Evolutionary conservation across 35 echinoderm and acorn worm genomes (phyloP).

Genomic region (Anneissia japonica): DNA sequence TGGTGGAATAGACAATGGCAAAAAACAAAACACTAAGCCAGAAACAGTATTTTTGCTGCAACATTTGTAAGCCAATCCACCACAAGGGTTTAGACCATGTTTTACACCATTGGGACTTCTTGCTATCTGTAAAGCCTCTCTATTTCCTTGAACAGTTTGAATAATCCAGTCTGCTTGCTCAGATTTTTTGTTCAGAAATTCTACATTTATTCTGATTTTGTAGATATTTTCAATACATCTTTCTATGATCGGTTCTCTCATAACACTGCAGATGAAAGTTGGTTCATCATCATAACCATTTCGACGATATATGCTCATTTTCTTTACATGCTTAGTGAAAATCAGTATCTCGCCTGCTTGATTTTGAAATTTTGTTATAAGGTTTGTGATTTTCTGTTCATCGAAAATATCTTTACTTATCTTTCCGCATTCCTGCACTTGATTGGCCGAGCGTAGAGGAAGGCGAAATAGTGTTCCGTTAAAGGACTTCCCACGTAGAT

Average conservation of each 20-base stretch:
- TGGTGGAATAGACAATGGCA: slow-evolving; percentile 41
- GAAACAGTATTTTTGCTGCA: not conserved
- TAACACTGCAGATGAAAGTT: not conserved
- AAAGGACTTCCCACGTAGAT: slow-evolving; percentile 16
- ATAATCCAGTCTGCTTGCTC: slow-evolving; percentile 24
- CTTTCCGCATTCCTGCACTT: slow-evolving; percentile 15
- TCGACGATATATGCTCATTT: slow-evolving; percentile 48
- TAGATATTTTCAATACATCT: not conserved
- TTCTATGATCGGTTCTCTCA: not conserved
- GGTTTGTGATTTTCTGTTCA: slow-evolving; percentile 21
- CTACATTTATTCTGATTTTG: slow-evolving; percentile 6
- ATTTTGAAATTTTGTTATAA: slow-evolving; percentile 19
- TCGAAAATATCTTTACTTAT: slow-evolving; percentile 35
- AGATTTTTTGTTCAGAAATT: not conserved
- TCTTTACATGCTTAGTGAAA: slow-evolving; percentile 68
- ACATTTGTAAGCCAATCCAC: slow-evolving; percentile 39
- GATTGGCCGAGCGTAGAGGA: slow-evolving; percentile 44
- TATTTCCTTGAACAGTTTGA: not conserved
- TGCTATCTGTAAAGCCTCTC: not conserved
- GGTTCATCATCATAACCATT: not conserved
- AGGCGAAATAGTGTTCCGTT: slow-evolving; percentile 68
- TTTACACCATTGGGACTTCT: not conserved
- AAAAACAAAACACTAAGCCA: slow-evolving; percentile 57
- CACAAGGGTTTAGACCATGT: slow-evolving; percentile 35
- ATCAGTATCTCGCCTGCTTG: slow-evolving; percentile 39